Percentiles rank a stretch among this genome's conserved stretches.
Conservation (phyloP, 2,797 vertebrate species). For the Tragelaphus eurycerus region DNA sequence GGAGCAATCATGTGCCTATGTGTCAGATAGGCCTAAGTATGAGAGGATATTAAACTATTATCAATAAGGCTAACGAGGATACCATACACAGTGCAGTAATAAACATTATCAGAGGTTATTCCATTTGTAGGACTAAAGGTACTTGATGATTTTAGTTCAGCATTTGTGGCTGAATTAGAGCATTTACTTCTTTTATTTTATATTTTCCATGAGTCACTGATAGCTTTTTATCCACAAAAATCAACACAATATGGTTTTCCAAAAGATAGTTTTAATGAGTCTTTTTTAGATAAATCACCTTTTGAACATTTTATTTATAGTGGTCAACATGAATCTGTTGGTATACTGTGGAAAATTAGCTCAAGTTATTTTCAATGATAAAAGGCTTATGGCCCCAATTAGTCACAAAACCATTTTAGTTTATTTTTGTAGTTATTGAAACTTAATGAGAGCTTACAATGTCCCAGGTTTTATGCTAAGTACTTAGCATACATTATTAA, state of each 20-base stretch:
- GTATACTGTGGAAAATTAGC: not conserved
- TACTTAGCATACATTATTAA: constrained; percentile 9
- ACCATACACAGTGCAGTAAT: rapidly evolving
- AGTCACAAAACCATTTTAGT: constrained; percentile 36
- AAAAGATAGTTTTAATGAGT: not conserved
- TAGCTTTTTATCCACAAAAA: not conserved
- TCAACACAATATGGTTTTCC: not conserved
- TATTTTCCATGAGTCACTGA: not conserved
- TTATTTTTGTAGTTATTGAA: constrained; percentile 51
- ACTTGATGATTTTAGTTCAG: not conserved
- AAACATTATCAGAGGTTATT: not conserved
- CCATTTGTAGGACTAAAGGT: not conserved
- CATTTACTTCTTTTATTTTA: not conserved
- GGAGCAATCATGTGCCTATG: not conserved
- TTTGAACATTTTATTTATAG: not conserved
- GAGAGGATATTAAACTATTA: not conserved
- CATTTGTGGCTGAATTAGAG: not conserved
- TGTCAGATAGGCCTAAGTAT: not conserved
- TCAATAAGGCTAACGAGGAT: not conserved
- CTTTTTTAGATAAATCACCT: not conserved
- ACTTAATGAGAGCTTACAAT: not conserved
- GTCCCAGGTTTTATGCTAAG: not conserved
- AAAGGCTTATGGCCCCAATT: constrained; percentile 30
- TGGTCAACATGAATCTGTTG: not conserved
- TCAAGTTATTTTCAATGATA: constrained; percentile 30